Conservation (phyloP, 2,888 invertebrate genomes). For the Trileptium ribeirensis region DNA sequence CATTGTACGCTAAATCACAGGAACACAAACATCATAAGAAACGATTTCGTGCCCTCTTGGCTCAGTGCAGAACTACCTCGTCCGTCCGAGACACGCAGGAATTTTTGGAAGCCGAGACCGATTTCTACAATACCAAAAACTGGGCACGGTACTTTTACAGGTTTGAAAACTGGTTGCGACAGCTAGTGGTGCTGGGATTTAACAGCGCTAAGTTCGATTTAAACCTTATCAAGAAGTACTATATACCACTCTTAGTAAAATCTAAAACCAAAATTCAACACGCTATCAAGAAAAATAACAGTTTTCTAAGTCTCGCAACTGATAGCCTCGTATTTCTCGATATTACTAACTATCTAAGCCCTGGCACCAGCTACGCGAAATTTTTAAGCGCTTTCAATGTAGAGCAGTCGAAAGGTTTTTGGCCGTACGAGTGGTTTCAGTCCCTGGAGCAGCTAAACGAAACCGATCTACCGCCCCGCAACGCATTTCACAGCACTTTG, state of each 20-base stretch:
- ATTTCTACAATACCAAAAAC: too few species aligned
- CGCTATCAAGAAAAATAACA: too few species aligned
- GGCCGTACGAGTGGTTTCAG: background rate
- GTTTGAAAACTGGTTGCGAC: background rate
- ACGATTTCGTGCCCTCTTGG: too few species aligned
- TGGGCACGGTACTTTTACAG: too few species aligned
- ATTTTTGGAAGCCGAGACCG: too few species aligned
- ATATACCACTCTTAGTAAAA: too few species aligned
- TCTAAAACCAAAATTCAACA: too few species aligned
- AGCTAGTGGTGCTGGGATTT: background rate
- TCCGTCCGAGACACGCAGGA: too few species aligned
- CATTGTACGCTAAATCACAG: too few species aligned
- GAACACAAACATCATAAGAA: too few species aligned
- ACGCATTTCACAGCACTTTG: background rate
- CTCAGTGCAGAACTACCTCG: too few species aligned
- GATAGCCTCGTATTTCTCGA: background rate
- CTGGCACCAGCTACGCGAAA: background rate
- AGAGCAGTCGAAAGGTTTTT: background rate
- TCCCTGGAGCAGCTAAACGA: conserved; percentile 3
- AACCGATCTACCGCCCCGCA: background rate
- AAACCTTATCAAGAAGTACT: background rate
- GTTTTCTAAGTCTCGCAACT: too few species aligned
- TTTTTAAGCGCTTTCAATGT: background rate
- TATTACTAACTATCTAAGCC: background rate
- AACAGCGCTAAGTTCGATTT: background rate